Base-by-base conservation (phyloP, 2,113 vertebrate genomes). In the Gambusia holbrooki region DNA sequence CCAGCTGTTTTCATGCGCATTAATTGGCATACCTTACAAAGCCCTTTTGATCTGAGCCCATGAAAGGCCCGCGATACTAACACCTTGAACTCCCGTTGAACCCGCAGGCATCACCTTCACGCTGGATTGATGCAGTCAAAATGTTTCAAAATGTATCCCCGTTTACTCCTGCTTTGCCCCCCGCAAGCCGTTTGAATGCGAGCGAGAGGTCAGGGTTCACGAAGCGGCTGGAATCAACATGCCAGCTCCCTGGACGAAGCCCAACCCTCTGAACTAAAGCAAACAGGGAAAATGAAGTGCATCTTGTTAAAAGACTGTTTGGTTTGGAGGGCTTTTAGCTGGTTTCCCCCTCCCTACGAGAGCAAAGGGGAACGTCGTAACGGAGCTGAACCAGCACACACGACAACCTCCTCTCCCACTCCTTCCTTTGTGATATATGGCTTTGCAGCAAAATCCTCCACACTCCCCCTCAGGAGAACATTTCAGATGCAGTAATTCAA, bases 11-110 rank as follows among this genome's bases (percentile, higher is more conserved):
- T 71, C 1, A 30, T 74, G 84, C 73, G 77, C 87, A 84, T 88
- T 91, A 90, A 89, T 86, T 91, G 91, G 86, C 90, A 88, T 85
- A 75, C 79, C 83, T 85, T 73, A 81, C 84, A 77, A 87, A 90
- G 84, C 82, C 81, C 81, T 51, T 90, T 85, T 89, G 90, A 91
- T 91, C 83, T 79, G 75, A 83, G 81, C 58, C 74, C 80, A 72
- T 87, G 78, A 79, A 89, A 77, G 79, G 64, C 30, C 80, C 64
- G 82, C 84, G 81, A 73, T 63, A 81, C 83, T 77, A 88, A 89
- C 61, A 87, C 85, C 86, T 72, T 89, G 86, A 92, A 91, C 91
- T 90, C 76, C 45, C 70, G 10, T 25, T 91, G 90, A 92, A 90
- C 90, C 70, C 74, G 35, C 15, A 74, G 17, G 67, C 74, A 65